Evolutionary conservation across 2,113 vertebrate species (phyloP).

Genomic region (Cryptomyrus ogoouensis): DNA sequence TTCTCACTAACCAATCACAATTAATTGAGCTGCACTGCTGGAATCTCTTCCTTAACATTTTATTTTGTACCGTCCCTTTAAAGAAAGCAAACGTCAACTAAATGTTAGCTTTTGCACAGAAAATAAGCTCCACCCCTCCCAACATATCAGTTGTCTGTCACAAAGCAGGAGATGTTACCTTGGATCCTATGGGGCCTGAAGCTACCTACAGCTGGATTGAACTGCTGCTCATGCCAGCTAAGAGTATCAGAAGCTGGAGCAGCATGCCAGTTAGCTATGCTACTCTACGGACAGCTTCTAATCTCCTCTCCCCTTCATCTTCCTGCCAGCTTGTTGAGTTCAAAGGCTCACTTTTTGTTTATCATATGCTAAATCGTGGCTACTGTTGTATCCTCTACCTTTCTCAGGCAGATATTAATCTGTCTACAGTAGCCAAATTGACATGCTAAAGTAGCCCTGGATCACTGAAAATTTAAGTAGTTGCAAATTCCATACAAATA

Average conservation of each 20-base stretch:
- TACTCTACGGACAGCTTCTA: neutral
- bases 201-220: neutral
- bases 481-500: neutral
- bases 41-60: neutral
- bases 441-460: neutral
- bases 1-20: neutral
- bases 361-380: neutral
- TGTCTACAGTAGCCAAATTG: neutral
- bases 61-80: neutral
- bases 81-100: neutral
- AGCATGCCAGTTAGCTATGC: neutral
- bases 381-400: neutral
- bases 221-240: neutral
- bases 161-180: neutral
- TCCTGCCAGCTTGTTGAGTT: neutral
- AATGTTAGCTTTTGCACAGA: neutral
- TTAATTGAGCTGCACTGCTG: neutral
- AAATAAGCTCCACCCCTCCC: neutral
- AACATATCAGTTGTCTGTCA: neutral
- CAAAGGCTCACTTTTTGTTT: neutral
- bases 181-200: neutral
- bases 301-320: neutral
- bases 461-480: neutral
- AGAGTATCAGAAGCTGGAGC: neutral
- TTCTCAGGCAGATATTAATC: neutral